These are phyloP conservation scores for Xestia c-nigrum DNA, from an alignment of 2,888 invertebrate genomes.

Conservation along the genomic window DNA sequence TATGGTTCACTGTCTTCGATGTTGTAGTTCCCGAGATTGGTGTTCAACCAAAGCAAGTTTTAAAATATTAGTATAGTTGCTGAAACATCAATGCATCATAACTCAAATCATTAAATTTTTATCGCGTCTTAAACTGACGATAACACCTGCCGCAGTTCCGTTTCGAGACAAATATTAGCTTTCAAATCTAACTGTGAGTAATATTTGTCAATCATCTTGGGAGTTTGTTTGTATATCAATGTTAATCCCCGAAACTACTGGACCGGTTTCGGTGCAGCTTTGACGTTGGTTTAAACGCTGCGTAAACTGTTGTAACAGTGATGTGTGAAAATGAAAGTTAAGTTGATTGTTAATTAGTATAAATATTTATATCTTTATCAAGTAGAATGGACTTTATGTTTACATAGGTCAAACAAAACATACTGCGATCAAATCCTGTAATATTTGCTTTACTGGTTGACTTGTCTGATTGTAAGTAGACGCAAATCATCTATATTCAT, in stretches of 20 bases:
- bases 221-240: slow-evolving; percentile 54
- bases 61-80: neutral
- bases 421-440: neutral
- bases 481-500: neutral
- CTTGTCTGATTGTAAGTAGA: neutral
- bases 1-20: too few relatives aligned
- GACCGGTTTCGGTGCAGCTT: slow-evolving; percentile 59
- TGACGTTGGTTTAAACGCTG: slow-evolving; percentile 18
- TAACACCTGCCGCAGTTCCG: slow-evolving; percentile 16
- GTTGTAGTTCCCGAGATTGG: neutral
- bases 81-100: neutral
- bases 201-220: slow-evolving; percentile 66
- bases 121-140: slow-evolving; percentile 1
- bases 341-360: slow-evolving; percentile 34
- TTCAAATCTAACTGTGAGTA: slow-evolving; percentile 45
- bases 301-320: slow-evolving; percentile 45
- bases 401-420: neutral
- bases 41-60: too few relatives aligned
- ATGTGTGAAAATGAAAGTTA: slow-evolving; percentile 52
- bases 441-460: slow-evolving; percentile 13
- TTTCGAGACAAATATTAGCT: slow-evolving; percentile 40
- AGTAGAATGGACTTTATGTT: neutral
- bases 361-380: slow-evolving; percentile 27
- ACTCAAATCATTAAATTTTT: neutral
- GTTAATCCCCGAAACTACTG: slow-evolving; percentile 65